Conservation (phyloP, 2,797 vertebrate species). For the Calcarius lapponicus region DNA sequence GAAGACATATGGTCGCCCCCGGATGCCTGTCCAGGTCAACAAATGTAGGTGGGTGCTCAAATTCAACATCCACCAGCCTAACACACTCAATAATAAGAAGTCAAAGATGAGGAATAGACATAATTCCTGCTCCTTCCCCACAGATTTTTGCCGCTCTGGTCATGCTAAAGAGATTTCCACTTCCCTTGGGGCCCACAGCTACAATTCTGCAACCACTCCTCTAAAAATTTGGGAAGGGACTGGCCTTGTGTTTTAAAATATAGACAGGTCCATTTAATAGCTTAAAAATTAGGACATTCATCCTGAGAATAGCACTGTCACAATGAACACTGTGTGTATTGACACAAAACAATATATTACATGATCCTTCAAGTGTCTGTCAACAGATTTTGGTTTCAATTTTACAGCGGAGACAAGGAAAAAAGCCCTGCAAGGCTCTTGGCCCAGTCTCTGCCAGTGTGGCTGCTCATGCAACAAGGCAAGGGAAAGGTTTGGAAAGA, state of each 20-base stretch:
- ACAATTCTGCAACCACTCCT: background rate
- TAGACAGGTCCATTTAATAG: background rate
- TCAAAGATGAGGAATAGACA: background rate
- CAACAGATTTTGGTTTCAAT: background rate
- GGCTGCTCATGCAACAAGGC: background rate
- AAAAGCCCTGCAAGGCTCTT: background rate
- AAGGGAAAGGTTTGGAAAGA: background rate
- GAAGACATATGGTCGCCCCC: background rate
- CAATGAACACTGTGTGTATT: fast-evolving
- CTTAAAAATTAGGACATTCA: background rate
- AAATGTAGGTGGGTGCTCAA: background rate
- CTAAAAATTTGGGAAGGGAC: background rate
- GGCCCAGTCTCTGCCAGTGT: background rate
- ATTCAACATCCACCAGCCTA: background rate
- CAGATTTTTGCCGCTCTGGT: background rate
- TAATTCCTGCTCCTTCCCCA: background rate
- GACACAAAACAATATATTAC: too few relatives aligned
- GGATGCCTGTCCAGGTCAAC: background rate
- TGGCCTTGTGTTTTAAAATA: background rate
- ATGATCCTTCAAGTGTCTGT: background rate
- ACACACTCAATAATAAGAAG: background rate
- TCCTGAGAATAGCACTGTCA: background rate
- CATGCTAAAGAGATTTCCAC: background rate
- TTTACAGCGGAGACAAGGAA: background rate
- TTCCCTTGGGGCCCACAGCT: background rate